A percentile compares a stretch with the other conserved stretches of the same genome.
Evolutionary conservation across 35 echinoderm and acorn worm species (phyloP).

Genomic region (Amphiura filiformis): DNA sequence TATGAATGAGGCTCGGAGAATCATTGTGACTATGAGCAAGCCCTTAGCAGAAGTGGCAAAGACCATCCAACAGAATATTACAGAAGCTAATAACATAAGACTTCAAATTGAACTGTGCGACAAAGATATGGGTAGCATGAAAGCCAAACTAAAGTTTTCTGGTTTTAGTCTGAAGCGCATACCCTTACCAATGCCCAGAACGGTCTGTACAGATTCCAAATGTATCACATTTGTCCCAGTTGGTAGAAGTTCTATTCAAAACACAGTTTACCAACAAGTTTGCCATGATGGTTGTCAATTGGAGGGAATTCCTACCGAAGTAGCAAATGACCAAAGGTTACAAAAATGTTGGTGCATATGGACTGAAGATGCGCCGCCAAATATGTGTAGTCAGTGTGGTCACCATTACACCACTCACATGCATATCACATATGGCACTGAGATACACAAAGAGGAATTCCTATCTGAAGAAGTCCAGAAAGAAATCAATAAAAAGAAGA

Average conservation of each 20-base stretch:
- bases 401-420: background rate
- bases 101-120: background rate
- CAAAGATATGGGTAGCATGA: background rate
- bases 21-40: background rate
- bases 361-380: background rate
- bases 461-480: background rate
- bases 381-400: background rate
- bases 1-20: background rate
- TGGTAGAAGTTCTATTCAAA: background rate
- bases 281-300: background rate
- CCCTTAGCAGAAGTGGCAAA: too few species aligned
- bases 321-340: background rate
- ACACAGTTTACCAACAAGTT: background rate
- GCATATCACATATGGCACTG: background rate
- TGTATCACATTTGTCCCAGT: background rate
- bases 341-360: background rate
- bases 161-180: background rate
- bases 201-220: background rate
- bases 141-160: background rate
- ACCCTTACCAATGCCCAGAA: background rate
- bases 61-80: background rate
- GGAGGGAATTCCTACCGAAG: background rate
- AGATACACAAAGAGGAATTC: background rate
- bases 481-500: background rate
- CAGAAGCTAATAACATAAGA: background rate